These are phyloP conservation scores for Eretmocerus hayati DNA, from an alignment of 2,888 invertebrate genomes.

Conservation along the genomic window DNA sequence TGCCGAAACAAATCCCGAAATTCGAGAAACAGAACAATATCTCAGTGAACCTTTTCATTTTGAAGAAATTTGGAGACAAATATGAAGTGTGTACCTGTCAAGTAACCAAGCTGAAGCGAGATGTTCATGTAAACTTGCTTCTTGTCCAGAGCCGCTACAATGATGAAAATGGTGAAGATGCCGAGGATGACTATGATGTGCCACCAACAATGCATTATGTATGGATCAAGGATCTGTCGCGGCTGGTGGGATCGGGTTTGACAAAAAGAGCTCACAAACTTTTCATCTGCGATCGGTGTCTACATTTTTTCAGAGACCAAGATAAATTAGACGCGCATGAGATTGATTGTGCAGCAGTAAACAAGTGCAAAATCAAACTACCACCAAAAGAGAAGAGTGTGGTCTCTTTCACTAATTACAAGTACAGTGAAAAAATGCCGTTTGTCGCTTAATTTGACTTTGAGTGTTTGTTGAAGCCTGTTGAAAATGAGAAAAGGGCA, in stretches of 20 bases:
- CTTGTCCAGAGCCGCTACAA: background rate
- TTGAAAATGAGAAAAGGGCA: background rate
- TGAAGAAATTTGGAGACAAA: background rate
- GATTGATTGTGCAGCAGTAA: background rate
- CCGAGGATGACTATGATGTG: background rate
- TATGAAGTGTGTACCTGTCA: background rate
- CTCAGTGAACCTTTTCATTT: background rate
- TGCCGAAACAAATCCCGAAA: background rate
- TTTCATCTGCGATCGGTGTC: background rate
- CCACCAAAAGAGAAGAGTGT: background rate
- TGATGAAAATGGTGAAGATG: background rate
- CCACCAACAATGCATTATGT: background rate
- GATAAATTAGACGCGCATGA: no score
- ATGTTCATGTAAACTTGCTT: background rate
- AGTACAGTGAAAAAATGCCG: background rate
- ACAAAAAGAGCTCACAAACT: background rate
- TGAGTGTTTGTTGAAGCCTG: background rate
- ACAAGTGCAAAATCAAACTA: background rate
- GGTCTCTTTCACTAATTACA: background rate
- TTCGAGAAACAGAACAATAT: background rate
- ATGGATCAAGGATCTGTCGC: background rate
- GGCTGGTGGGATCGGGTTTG: background rate
- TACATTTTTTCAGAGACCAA: background rate
- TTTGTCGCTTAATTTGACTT: background rate
- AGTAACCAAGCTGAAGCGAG: background rate